Percentiles rank a stretch among this genome's conserved stretches.
phyloP scores from a whole-genome alignment of 1,140 invertebrate species.

The Lucilia sericata region DNA sequence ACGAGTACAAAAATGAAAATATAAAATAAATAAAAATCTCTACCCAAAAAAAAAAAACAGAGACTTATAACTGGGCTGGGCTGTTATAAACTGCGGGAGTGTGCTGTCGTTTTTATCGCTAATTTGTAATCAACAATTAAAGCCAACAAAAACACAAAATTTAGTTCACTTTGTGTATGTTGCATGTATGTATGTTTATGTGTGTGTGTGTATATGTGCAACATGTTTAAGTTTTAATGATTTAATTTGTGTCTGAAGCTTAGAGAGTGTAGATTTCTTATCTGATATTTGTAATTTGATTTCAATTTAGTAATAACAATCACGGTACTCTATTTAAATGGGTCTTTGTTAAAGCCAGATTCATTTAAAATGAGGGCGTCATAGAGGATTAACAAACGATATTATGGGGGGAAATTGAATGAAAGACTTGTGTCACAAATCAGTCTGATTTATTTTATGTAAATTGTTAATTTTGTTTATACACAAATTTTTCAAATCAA shows the following conservation, averaged over 20 bases:
- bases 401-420: neutral
- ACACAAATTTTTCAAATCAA: no score
- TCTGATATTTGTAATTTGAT: constrained; percentile 36
- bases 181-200: no score
- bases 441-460: no score
- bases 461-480: no score
- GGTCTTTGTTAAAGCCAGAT: neutral
- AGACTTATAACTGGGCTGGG: constrained; percentile 41
- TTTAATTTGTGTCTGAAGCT: constrained; percentile 7
- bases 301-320: constrained; percentile 37
- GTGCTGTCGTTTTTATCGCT: constrained; percentile 54
- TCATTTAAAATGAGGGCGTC: constrained; percentile 37
- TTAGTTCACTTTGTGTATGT: neutral
- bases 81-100: constrained; percentile 33
- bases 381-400: neutral
- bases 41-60: neutral
- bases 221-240: neutral
- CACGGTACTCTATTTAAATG: neutral
- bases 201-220: neutral
- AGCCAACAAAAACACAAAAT: constrained; percentile 44
- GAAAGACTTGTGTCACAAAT: neutral
- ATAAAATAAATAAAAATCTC: constrained; percentile 5
- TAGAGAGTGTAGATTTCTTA: constrained; percentile 37
- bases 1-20: no score
- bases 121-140: constrained; percentile 67